Base-by-base conservation (phyloP, 2,113 vertebrate species). In the Pithys albifrons region DNA sequence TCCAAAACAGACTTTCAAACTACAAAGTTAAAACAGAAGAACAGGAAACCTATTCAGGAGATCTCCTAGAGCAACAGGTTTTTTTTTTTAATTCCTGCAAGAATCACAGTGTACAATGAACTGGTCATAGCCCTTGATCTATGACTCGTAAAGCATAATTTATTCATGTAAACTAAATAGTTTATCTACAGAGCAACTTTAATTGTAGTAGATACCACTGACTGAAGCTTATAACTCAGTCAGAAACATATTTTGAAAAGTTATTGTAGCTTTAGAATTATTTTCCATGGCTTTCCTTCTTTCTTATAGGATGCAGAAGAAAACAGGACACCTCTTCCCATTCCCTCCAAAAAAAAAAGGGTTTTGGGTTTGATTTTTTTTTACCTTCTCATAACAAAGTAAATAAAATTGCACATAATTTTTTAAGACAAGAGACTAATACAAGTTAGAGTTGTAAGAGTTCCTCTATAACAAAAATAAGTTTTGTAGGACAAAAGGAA, bases 41-140 rank as follows among this genome's bases (percentile, higher is more conserved):
- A 97, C 66, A 93, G 85, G 59, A 94, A 96, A 85, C 9, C 43
- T 55, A 74, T 93, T 93, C 81, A 93, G 39, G 25, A 49, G 69
- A 74, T 48, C 67, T 74, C 46, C 27, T 35, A 19, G 17, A 71
- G 62, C 92, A 96, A 77, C 9, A 41, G 14, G 2, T 28, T 33
- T 82, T 66, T 64, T 74, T 24, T 64, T 74, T 24, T 10, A 84
- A 86, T 62, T 23, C 27, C 85, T 81, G 59, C 22, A 88, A 80
- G 69, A 84, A 93, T 90, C 48, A 51, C 13, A 65, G 43, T 7
- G 17, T 43, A 74, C 39, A 80, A 58, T 45, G 41, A 89, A 82
- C 52, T 76, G 41, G 54, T 54, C 64, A 71, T 5, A 83, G 85
- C 5, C 39, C 64, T 92, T 65, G 33, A 89, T 82, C 65, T 55